Base-by-base conservation (phyloP, 2,797 vertebrate genomes). In the Cheirogaleus major region DNA sequence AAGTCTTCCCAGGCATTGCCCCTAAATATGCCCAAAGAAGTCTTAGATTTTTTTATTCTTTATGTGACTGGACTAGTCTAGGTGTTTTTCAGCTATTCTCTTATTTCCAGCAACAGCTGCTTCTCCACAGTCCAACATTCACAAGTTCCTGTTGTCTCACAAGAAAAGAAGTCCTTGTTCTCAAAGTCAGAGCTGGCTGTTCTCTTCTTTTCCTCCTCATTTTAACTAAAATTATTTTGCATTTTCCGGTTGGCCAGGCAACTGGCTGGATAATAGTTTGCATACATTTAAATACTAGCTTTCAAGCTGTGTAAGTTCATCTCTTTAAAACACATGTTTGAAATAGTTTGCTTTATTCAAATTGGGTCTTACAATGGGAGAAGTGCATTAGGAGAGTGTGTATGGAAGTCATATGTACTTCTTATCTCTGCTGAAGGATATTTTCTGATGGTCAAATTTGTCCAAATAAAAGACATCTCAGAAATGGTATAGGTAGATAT, bases 401-500 rank as follows among this genome's bases (percentile, higher is more conserved):
- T 38, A 1, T 79, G 30, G 78, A 59, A 50, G 14, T 82, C 83
- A 23, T n/a, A 72, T 22, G 38, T 57, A 70, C 63, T 96, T 80
- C 23, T 79, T 61, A 88, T 41, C 69, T 59, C 38, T 95, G 45
- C 13, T 94, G 48, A 92, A 97, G 76, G 41, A 52, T 81, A 83
- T 89, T 94, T 76, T 75, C 90, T 50, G 9, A 67, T 79, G 83
- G 59, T 80, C 27, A 73, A 63, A 96, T 89, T 88, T 13, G 32
- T 95, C 17, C 18, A 89, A 80, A 89, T 1, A 9, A 79, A 92
- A 82, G 91, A 84, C 69, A 57, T 72, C 70, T 55, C 41, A 57
- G 84, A 89, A 97, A 91, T 23, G 15, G 63, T 50, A 32, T 81
- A 80, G 65, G 43, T 18, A 91, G 89, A 48, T 87, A 95, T 97